A percentile compares a stretch with the other conserved stretches of the same genome.
Conservation (phyloP, 2,797 vertebrate genomes). For the Lophius americanus region DNA sequence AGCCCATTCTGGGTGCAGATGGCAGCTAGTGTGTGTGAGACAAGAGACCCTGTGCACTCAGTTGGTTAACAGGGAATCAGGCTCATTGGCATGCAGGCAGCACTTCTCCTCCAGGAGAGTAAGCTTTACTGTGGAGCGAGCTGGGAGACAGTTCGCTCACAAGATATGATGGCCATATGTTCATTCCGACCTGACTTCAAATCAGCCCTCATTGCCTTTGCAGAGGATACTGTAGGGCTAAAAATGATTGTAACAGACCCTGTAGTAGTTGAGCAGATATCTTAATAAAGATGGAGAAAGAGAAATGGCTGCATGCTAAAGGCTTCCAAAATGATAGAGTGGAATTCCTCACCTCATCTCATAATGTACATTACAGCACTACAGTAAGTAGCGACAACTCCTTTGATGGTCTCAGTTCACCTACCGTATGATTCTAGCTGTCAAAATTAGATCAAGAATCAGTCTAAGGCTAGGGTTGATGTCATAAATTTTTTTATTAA, state of each 20-base stretch:
- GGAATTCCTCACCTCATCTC: no score
- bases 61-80: conserved; percentile 64
- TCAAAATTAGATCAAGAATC: no score
- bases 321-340: no score
- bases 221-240: conserved; percentile 43
- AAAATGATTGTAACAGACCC: conserved; percentile 23
- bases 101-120: conserved; percentile 51
- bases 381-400: no score
- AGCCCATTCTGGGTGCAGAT: conserved; percentile 80
- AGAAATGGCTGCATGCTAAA: not conserved
- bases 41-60: conserved; percentile 66
- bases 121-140: conserved; percentile 42
- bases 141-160: conserved; percentile 49
- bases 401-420: no score
- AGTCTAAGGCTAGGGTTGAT: no score
- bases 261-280: not conserved
- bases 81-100: conserved; percentile 78
- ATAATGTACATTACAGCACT: no score
- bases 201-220: conserved; percentile 48
- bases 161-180: conserved; percentile 60
- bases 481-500: no score
- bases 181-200: conserved; percentile 48
- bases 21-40: conserved; percentile 75
- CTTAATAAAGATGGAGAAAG: not conserved
- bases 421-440: no score